Evolutionary conservation across 2,113 vertebrate genomes (phyloP), one percentile per base, ranked within the genome.

Genomic region (Onychostoma macrolepis): DNA sequence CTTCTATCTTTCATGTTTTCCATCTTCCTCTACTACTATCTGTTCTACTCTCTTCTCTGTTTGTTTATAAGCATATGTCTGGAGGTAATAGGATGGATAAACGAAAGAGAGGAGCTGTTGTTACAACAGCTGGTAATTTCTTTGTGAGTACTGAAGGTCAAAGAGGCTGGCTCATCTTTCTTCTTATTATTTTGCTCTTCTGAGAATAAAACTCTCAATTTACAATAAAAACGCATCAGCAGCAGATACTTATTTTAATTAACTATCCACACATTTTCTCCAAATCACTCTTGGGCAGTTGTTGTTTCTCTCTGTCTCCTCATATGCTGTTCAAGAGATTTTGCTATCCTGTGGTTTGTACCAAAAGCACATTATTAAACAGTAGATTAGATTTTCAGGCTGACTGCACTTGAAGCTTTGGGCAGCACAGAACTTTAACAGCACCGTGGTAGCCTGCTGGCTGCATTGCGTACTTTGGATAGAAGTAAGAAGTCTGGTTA

Each of bases 341-440:
- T 77, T 4, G 15, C 43, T 30, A 30, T 30, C 8, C 17, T 30
- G 45, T 78, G 45, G 26, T 48, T 78, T 53, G n/a, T 53, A 33
- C 12, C 24, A 65, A 71, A 83, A 83, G 45, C 63, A 36, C 63
- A 69, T 71, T 50, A 81, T 81, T 65, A 67, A 69, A 50, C 80
- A 71, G 38, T 83, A 83, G 63, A 83, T 83, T 71, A 0, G 63
- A 83, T 71, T 69, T 83, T 82, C 80, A 69, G 28, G 63, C 63
- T 82, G 26, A 67, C 58, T 48, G 38, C 80, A 17, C 41, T 69
- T 21, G 38, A 82, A 67, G 36, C 24, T 65, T 81, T 43, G 56
- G 56, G 79, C 21, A 43, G 79, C 1, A 28, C 56, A 28, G 58
- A 65, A n/a, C 1, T 63, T 45, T 43, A 43, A 43, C 24, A 81